Percentiles rank a stretch among this genome's conserved stretches.
Conservation (phyloP, 2,797 vertebrate genomes). For the Acipenser oxyrinchus region DNA sequence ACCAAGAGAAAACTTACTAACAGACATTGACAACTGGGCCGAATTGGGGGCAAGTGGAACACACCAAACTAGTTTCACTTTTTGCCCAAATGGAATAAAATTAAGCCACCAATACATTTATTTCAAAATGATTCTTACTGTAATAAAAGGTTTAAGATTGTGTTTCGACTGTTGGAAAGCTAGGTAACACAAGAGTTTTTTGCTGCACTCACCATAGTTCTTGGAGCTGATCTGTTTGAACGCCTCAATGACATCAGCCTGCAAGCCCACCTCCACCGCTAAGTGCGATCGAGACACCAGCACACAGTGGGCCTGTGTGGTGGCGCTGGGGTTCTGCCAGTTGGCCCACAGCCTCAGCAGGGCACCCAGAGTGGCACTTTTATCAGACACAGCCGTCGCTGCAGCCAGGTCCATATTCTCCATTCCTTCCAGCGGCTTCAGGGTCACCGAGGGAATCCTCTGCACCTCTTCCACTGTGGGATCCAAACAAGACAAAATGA, state of each 20-base stretch:
- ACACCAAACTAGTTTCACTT: no score
- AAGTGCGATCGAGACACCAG: constrained; percentile 72
- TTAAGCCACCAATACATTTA: no score
- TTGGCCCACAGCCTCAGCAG: constrained; percentile 65
- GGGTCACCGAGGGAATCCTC: constrained; percentile 53
- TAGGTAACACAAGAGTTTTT: no score
- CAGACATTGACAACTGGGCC: no score
- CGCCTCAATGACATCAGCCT: constrained; percentile 57
- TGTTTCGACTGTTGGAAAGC: no score
- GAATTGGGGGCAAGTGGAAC: no score
- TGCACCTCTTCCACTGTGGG: constrained; percentile 67
- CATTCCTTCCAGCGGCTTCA: constrained; percentile 70
- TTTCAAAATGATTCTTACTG: no score
- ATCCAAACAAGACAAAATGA: constrained; percentile 14
- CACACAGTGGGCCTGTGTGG: constrained; percentile 66
- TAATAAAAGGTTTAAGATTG: no score
- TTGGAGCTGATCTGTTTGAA: constrained; percentile 85
- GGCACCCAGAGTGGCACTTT: constrained; percentile 34
- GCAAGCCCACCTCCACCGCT: constrained; percentile 75
- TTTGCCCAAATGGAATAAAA: no score
- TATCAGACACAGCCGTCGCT: constrained; percentile 26
- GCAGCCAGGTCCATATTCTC: constrained; percentile 32
- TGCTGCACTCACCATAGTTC: constrained; percentile 66
- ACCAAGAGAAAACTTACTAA: constrained; percentile 11
- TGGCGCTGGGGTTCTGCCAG: constrained; percentile 73